Evolutionary conservation across 1,140 invertebrate species (phyloP).

Genomic region (Spodoptera litura): DNA sequence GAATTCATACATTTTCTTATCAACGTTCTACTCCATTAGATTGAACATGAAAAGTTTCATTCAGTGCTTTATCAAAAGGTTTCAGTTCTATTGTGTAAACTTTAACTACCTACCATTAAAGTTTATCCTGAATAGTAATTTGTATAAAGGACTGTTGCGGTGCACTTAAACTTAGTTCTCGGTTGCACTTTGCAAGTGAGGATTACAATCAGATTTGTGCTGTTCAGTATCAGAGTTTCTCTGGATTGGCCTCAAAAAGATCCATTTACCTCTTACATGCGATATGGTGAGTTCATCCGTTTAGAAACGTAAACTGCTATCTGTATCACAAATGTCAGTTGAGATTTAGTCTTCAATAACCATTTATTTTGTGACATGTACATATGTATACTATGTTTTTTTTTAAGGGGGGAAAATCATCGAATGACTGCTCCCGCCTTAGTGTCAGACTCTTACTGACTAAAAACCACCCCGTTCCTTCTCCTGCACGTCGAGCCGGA

Average conservation of each 20-base stretch:
- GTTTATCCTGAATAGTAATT: conserved; percentile 12
- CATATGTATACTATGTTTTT: no score
- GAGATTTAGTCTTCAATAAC: background rate
- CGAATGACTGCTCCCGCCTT: no score
- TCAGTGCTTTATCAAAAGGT: conserved; percentile 22
- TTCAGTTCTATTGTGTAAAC: conserved; percentile 5
- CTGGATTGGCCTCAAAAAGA: background rate
- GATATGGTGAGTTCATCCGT: background rate
- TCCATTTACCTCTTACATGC: background rate
- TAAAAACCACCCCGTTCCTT: no score
- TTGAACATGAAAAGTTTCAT: conserved; percentile 1
- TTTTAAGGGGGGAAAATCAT: no score
- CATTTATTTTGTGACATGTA: background rate
- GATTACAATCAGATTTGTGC: conserved; percentile 52
- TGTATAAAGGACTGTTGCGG: conserved; percentile 31
- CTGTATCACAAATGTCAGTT: background rate
- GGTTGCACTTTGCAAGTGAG: conserved; percentile 26
- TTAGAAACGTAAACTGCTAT: conserved; percentile 4
- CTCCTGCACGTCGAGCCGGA: no score
- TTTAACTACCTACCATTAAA: conserved; percentile 3
- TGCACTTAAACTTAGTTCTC: conserved; percentile 4
- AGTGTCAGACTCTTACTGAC: no score
- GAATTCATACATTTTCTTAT: background rate
- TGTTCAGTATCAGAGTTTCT: conserved; percentile 43
- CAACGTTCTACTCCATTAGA: conserved; percentile 5